Evolutionary conservation across 2,888 invertebrate genomes (phyloP), one percentile per base, ranked within the genome.

Genomic region (Fragum whitleyi): DNA sequence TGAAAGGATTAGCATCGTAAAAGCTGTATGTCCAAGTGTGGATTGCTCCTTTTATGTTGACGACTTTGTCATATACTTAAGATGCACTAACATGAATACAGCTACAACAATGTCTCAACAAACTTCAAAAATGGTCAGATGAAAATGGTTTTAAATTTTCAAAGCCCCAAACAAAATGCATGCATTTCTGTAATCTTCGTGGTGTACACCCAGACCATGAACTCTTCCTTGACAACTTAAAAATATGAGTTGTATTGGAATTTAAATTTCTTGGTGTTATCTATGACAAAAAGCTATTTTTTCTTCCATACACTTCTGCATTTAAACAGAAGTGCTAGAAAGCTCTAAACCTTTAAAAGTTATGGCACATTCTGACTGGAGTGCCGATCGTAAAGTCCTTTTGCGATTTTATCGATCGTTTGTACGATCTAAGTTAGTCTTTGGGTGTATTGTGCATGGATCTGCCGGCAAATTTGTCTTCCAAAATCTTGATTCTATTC

Each of bases 131-230:
- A 6, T 67, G 62, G 68, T 39, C 47, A 28, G 80, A 65, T n/a
- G 78, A 71, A 39, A 83, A 80, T 65, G 80, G 80, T 57, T 85
- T n/a, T n/a, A n/a, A n/a, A n/a, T n/a, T 83, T 61, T 83, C 81
- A 0, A 36, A 55, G 19, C 51, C 69, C 2, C 81, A 77, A 72
- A 81, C 81, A 32, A 67, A 79, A 21, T 74, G 79, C 51, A 39
- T 81, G 21, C 82, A 77, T 47, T 79, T 81, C 36, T 74, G 73
- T 32, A 53, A 68, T 53, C n/a, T 57, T 1, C 39, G 80, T 26
- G 74, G 61, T 28, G 16, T 55, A 1, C 78, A 83, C 23, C 3
- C 14, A 0, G 81, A 81, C 23, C 82, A 80, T 9, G 75, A 57
- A 11, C 68, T 77, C 19, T 23, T 16, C 19, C 21, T 81, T 7